phyloP scores from a whole-genome alignment of 2,888 invertebrate species.

The Branchinecta sandiegonensis region DNA sequence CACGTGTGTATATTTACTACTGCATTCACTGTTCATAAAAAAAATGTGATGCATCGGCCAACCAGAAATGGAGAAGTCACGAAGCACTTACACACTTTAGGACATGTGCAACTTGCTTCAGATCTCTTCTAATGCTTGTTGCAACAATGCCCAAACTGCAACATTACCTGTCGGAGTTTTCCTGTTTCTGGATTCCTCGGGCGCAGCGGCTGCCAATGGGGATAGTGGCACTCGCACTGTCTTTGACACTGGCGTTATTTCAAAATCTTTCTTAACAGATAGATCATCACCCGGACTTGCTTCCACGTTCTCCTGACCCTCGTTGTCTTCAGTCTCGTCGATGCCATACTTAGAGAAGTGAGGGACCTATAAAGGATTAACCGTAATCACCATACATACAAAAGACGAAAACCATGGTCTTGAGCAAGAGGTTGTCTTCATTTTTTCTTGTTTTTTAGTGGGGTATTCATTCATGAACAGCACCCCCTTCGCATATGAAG shows the following conservation, averaged over 20 bases:
- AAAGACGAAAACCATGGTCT: background rate
- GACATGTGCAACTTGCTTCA: too few relatives aligned
- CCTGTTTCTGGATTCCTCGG: background rate
- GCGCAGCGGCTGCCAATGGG: constrained; percentile 9
- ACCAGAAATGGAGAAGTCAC: too few relatives aligned
- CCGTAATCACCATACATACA: constrained; percentile 4
- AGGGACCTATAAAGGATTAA: constrained; percentile 47
- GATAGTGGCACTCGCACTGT: constrained; percentile 19
- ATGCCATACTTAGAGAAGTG: constrained; percentile 90
- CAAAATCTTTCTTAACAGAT: background rate
- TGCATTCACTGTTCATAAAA: too few relatives aligned
- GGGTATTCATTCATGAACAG: too few relatives aligned
- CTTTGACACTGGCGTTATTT: background rate
- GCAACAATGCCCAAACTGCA: too few relatives aligned
- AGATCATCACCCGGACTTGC: constrained; percentile 13
- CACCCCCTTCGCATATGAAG: too few relatives aligned
- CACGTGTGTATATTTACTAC: too few relatives aligned
- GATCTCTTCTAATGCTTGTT: too few relatives aligned
- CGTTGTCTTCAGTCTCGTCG: constrained; percentile 70
- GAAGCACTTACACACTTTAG: too few relatives aligned
- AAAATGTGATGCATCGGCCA: too few relatives aligned
- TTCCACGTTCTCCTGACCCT: constrained; percentile 28
- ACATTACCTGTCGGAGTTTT: too few relatives aligned
- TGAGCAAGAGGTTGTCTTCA: background rate
- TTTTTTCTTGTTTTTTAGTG: background rate